phyloP scores from a whole-genome alignment of 1,140 invertebrate genomes.

The Drosophila equinoxialis region DNA sequence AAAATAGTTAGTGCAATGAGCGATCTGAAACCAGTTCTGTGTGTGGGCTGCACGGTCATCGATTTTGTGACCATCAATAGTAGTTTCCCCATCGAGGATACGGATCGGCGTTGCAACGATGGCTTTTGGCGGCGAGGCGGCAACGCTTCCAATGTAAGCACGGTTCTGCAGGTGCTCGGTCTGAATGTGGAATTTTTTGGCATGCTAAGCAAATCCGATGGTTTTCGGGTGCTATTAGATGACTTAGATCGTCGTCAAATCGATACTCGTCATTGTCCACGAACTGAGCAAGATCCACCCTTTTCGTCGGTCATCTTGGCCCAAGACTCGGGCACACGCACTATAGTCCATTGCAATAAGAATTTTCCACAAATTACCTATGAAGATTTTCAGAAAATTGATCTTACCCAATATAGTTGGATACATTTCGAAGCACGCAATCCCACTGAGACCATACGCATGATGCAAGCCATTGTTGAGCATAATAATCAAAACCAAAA shows the following conservation, averaged over 20 bases:
- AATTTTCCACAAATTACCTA: slow-evolving; percentile 86
- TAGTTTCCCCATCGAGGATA: slow-evolving; percentile 84
- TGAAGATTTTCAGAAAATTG: slow-evolving; percentile 85
- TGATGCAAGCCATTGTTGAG: slow-evolving; percentile 85
- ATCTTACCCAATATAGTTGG: slow-evolving; percentile 86
- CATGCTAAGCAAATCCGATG: slow-evolving; percentile 83
- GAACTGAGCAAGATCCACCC: slow-evolving; percentile 81
- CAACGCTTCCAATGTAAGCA: slow-evolving; percentile 89
- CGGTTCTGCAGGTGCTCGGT: slow-evolving; percentile 86
- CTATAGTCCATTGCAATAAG: slow-evolving; percentile 87
- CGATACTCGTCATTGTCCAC: slow-evolving; percentile 83
- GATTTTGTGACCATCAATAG: slow-evolving; percentile 85
- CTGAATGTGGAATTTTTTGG: slow-evolving; percentile 85
- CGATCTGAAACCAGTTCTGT: slow-evolving; percentile 56
- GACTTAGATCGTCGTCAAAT: slow-evolving; percentile 85
- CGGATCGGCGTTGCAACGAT: slow-evolving; percentile 85
- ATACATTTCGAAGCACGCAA: slow-evolving; percentile 89
- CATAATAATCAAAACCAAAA: slow-evolving; percentile 81
- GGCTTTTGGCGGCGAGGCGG: slow-evolving; percentile 88
- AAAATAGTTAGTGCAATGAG: slow-evolving; percentile 25
- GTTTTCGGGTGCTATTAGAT: slow-evolving; percentile 85
- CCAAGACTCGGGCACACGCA: slow-evolving; percentile 85
- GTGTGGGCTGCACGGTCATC: slow-evolving; percentile 84
- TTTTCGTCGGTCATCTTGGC: slow-evolving; percentile 85
- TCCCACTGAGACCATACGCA: slow-evolving; percentile 84